Conservation (phyloP, 1,140 invertebrate genomes). For the Drosophila prosaltans region DNA sequence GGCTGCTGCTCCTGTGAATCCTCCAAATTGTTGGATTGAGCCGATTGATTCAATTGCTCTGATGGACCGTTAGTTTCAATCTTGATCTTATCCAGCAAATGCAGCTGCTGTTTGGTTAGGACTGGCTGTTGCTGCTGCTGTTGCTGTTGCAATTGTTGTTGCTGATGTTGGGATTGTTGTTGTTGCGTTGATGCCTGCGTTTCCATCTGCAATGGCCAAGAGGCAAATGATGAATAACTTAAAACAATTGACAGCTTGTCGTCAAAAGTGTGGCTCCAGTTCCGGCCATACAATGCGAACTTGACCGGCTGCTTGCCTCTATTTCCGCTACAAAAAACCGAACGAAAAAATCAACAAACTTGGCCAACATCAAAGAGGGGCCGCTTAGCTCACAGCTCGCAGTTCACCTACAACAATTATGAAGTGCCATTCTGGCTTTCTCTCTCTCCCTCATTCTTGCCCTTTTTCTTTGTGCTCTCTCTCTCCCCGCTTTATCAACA, state of each 20-base stretch:
- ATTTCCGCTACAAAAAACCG: constrained; percentile 70
- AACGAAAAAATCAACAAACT: constrained; percentile 24
- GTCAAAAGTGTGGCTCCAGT: constrained; percentile 77
- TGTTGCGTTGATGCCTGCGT: constrained; percentile 71
- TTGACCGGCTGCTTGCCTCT: constrained; percentile 48
- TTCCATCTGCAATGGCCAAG: constrained; percentile 81
- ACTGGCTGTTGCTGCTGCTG: constrained; percentile 60
- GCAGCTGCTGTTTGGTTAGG: constrained; percentile 66
- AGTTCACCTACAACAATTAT: constrained; percentile 79
- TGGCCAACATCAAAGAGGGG: constrained; percentile 31
- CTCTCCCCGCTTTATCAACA: constrained; percentile 49
- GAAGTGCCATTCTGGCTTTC: constrained; percentile 48
- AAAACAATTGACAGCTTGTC: constrained; percentile 34
- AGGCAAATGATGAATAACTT: constrained; percentile 66
- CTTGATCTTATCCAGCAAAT: constrained; percentile 75
- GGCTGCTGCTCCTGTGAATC: constrained; percentile 60
- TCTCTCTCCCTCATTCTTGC: constrained; percentile 3
- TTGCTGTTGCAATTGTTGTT: constrained; percentile 53
- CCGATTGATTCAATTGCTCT: constrained; percentile 41
- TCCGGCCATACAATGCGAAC: constrained; percentile 73
- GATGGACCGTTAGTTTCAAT: constrained; percentile 64
- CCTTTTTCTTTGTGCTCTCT: neutral
- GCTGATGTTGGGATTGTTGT: constrained; percentile 56
- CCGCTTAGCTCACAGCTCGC: constrained; percentile 56
- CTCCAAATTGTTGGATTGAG: constrained; percentile 44